These are phyloP conservation scores for Anaspis maculata DNA, from an alignment of 2,888 invertebrate species.

Conservation along the genomic window DNA sequence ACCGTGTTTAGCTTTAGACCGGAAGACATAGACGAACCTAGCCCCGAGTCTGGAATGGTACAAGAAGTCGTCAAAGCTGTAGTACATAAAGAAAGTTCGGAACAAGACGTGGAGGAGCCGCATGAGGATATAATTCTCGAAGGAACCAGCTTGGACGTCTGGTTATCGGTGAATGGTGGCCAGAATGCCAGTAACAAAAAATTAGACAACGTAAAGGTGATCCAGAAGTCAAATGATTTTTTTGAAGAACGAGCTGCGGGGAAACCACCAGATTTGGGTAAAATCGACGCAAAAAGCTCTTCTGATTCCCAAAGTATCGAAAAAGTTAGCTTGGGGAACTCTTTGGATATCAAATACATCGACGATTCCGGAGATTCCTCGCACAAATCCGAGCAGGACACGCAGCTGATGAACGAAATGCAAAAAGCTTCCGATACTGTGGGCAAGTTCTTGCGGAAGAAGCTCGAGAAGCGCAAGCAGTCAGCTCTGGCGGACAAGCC, in stretches of 20 bases:
- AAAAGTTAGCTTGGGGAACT: constrained; percentile 37
- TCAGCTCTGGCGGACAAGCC: constrained; percentile 26
- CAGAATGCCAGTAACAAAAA: constrained; percentile 35
- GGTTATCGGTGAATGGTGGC: constrained; percentile 39
- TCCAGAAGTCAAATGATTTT: constrained; percentile 40
- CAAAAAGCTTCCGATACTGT: constrained; percentile 36
- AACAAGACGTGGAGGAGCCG: constrained; percentile 16
- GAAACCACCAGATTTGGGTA: constrained; percentile 39
- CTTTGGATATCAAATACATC: constrained; percentile 41
- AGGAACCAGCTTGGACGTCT: constrained; percentile 43
- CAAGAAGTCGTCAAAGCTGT: constrained; percentile 27
- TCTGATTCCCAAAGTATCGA: constrained; percentile 40
- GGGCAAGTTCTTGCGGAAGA: constrained; percentile 33
- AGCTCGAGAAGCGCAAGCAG: constrained; percentile 31
- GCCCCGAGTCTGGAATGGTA: constrained; percentile 29
- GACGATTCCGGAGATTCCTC: constrained; percentile 41
- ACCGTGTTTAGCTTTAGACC: constrained; percentile 37
- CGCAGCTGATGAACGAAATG: constrained; percentile 35
- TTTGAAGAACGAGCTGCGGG: constrained; percentile 36
- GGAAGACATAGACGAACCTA: constrained; percentile 29
- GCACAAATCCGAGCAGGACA: constrained; percentile 38
- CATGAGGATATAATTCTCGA: constrained; percentile 37
- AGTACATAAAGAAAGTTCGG: constrained; percentile 24
- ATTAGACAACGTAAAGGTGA: constrained; percentile 35
- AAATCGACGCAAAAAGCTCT: constrained; percentile 38